A percentile compares a stretch with the other conserved stretches of the same genome.
phyloP scores from a whole-genome alignment of 2,113 vertebrate species.

The Apistogramma diplotaenia region DNA sequence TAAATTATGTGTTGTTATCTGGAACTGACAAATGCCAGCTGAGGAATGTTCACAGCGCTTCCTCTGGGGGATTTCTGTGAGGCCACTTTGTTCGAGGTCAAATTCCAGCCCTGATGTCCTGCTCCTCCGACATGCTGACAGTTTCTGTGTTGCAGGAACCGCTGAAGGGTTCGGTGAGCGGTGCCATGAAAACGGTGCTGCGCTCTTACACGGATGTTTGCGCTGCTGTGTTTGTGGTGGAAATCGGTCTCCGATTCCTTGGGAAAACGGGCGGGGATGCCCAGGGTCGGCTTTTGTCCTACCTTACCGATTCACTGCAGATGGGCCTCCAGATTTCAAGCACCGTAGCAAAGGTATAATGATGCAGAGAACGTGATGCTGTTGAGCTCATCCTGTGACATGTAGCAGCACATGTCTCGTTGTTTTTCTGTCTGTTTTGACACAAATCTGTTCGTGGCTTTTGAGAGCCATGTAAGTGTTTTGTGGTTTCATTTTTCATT shows the following conservation, averaged over 20 bases:
- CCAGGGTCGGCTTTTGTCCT: conserved; percentile 46
- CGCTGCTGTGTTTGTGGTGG: conserved; percentile 62
- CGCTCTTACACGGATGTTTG: conserved; percentile 74
- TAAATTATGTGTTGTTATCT: background rate
- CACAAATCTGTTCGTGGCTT: background rate
- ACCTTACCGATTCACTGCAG: conserved; percentile 65
- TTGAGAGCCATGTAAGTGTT: too few relatives aligned
- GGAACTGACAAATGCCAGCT: conserved; percentile 20
- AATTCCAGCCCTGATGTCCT: background rate
- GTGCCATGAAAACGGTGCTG: conserved; percentile 55
- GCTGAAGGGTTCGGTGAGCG: conserved; percentile 64
- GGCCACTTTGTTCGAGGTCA: conserved; percentile 30
- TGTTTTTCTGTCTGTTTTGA: background rate
- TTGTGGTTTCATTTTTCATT: background rate
- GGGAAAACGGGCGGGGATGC: conserved; percentile 65
- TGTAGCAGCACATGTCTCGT: background rate
- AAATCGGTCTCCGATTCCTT: conserved; percentile 74
- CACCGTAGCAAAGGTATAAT: conserved; percentile 70
- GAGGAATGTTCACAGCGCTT: conserved; percentile 2
- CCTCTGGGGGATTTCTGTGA: conserved; percentile 1
- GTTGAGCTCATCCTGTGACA: background rate
- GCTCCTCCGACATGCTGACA: background rate
- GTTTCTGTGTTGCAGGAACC: conserved; percentile 45
- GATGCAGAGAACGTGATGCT: background rate
- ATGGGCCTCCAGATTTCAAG: conserved; percentile 69